Evolutionary conservation across 2,888 invertebrate genomes (phyloP).

Genomic region (Dynastes hyllus): DNA sequence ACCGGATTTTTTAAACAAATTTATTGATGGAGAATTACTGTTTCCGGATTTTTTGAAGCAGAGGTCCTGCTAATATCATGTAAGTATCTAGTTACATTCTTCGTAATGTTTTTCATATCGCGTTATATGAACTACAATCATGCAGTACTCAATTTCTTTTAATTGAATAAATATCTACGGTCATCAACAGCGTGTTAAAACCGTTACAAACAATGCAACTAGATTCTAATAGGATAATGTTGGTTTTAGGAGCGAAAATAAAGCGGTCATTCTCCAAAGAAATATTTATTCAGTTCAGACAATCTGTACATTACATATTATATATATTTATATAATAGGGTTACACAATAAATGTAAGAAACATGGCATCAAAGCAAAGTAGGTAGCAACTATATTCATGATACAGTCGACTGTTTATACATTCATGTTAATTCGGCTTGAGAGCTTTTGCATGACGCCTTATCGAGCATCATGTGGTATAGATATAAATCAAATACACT

Average conservation of each 20-base stretch:
- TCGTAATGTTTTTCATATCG: too few species aligned
- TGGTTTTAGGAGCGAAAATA: background rate
- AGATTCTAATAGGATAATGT: too few species aligned
- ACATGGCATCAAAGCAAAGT: conserved; percentile 72
- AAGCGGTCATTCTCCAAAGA: conserved; percentile 67
- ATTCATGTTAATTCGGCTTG: conserved; percentile 69
- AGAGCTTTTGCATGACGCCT: conserved; percentile 61
- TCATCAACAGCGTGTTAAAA: too few species aligned
- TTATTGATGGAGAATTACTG: too few species aligned
- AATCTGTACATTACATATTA: conserved; percentile 72
- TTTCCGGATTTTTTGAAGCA: too few species aligned
- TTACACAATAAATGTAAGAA: conserved; percentile 72
- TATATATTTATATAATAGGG: conserved; percentile 64
- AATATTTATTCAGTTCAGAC: conserved; percentile 73
- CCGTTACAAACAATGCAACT: too few species aligned
- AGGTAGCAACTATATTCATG: conserved; percentile 66
- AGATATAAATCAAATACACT: conserved; percentile 55
- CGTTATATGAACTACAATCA: too few species aligned
- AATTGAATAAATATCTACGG: too few species aligned
- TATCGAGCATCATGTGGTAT: conserved; percentile 37
- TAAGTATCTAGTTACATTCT: too few species aligned
- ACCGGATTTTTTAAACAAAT: too few species aligned
- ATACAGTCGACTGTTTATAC: conserved; percentile 68
- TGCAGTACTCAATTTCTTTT: too few species aligned
- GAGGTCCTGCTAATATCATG: too few species aligned